Evolutionary conservation across 2,888 invertebrate species (phyloP).

Genomic region (Dicroscelio sp.): DNA sequence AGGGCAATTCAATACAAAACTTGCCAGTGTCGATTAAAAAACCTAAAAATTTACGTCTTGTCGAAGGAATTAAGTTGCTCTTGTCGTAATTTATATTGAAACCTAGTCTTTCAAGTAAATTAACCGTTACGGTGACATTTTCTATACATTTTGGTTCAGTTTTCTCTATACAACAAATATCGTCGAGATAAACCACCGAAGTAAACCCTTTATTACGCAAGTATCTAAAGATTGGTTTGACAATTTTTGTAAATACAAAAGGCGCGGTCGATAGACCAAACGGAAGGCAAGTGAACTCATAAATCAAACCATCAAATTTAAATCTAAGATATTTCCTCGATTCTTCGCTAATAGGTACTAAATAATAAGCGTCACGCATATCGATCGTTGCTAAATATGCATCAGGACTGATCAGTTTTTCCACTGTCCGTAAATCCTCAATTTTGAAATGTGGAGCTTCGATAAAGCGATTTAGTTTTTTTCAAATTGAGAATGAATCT

Average conservation of each 20-base stretch:
- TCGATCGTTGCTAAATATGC: not conserved
- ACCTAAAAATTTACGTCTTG: slow-evolving; percentile 27
- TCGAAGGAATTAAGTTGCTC: not conserved
- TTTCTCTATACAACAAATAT: not conserved
- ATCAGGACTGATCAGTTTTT: not conserved
- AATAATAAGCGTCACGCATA: not conserved
- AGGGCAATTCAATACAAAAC: slow-evolving; percentile 2
- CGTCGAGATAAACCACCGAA: slow-evolving; percentile 2
- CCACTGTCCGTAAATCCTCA: not conserved
- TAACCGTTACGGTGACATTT: not conserved
- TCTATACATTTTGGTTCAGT: not conserved
- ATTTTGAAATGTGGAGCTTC: not conserved
- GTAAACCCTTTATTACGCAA: slow-evolving; percentile 2
- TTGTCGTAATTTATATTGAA: slow-evolving; percentile 6
- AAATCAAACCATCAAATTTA: not conserved
- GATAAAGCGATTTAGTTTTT: not conserved
- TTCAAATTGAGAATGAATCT: slow-evolving; percentile 3
- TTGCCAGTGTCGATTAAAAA: slow-evolving; percentile 9
- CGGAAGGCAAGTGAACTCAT: slow-evolving; percentile 20
- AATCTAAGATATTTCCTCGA: slow-evolving; percentile 1
- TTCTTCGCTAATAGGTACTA: not conserved
- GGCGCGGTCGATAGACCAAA: slow-evolving; percentile 18
- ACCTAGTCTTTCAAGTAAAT: not conserved
- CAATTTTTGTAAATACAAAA: not conserved
- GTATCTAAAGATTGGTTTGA: slow-evolving; percentile 9